Evolutionary conservation across 2,113 vertebrate species (phyloP), one percentile per base, ranked within the genome.

Genomic region (Ctenomys sociabilis): DNA sequence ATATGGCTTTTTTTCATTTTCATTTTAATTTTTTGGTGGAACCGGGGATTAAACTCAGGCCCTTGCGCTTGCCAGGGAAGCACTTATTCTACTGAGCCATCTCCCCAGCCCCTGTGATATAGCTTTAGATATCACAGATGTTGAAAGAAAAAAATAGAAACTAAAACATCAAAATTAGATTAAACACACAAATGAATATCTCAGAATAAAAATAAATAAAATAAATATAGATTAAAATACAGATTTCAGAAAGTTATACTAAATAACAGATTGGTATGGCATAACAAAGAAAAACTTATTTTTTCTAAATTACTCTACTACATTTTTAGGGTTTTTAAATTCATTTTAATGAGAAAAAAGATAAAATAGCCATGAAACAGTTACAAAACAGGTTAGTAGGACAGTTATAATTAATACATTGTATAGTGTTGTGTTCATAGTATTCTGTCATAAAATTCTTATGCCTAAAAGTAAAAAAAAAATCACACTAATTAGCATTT

Each of bases 401-500:
- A 49, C 49, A 49, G 49, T 49, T 49, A 49, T 49, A 49, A 49
- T 49, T 49, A 49, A 49, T 49, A 49, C 49, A 49, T 49, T 49
- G 12, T 11, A 49, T 49, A 49, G 9, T 49, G 49, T 49, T 49
- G 49, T 49, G 9, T 49, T 49, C 49, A 49, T 49, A 49, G 9
- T 49, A 49, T 49, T 49, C 49, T 49, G 49, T 49, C 57, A 59
- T 59, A 59, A 59, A 59, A 59, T 59, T 93, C 78, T 92, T 57
- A 68, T 45, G 63, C 26, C 21, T 77, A 80, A 57, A 75, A 84
- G 49, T 64, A 77, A 91, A 81, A 88, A 91, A 81, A 88, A 85
- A 4, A 49, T 49, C 17, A 87, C 14, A 57, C 37, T 5, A 40
- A 49, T 66, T 52, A 43, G 49, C 22, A 75, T 68, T 57, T 88